Evolutionary conservation across 2,113 vertebrate genomes (phyloP).

Genomic region (Apus apus): DNA sequence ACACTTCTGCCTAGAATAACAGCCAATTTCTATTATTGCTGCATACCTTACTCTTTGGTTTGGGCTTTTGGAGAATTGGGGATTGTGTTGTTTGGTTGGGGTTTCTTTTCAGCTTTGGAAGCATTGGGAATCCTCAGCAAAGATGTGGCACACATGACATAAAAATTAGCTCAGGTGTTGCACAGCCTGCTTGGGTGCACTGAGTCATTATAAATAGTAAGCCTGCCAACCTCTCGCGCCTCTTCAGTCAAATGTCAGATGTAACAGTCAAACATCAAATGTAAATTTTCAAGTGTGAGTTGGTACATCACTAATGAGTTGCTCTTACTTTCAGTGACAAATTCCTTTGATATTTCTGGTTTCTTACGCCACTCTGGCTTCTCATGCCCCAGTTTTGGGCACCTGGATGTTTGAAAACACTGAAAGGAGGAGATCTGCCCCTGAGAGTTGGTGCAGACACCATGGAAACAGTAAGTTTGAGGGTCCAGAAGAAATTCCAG

Average conservation of each 20-base stretch:
- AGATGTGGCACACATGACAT: not conserved
- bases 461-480: not conserved
- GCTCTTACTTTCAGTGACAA: not conserved
- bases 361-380: not conserved
- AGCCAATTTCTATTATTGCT: not conserved
- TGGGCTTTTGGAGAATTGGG: accelerated
- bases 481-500: not conserved
- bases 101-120: not conserved
- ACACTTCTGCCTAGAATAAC: not conserved
- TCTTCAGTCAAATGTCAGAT: not conserved
- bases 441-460: not conserved
- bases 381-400: not conserved
- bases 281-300: not conserved
- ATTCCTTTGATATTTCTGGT: not conserved
- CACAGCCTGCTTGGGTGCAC: not conserved
- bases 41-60: not conserved
- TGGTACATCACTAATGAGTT: not conserved
- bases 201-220: not conserved
- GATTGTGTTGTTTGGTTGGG: not conserved
- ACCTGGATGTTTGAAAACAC: not conserved
- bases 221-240: not conserved
- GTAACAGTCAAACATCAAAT: not conserved
- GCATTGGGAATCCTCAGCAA: not conserved
- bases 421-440: not conserved
- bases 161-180: not conserved